Base-by-base conservation (phyloP, 1,140 invertebrate species). In the Stegodyphus dumicola region DNA sequence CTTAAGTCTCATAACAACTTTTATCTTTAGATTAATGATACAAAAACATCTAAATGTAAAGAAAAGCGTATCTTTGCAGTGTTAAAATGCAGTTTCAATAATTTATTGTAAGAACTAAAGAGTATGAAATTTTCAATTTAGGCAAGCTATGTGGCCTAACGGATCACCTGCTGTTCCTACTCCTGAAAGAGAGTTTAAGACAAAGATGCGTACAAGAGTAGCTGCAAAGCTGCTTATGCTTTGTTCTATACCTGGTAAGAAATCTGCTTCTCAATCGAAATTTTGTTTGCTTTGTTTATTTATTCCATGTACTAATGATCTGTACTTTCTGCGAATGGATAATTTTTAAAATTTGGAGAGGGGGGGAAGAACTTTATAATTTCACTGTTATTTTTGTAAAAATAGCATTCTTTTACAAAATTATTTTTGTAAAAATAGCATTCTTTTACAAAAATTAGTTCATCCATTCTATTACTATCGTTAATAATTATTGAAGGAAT, bases 211-310 rank as follows among this genome's bases (percentile, higher is more conserved):
- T 88, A 96, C 96, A 1, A 91, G 95, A 88, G 93, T 97, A 1
- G 95, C 95, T 13, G 96, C 96, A 77, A 97, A 97, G 92, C 93
- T 95, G 9, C 95, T 96, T 60, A 91, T 97, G 71, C 91, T 97
- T 6, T 94, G 95, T 0, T 94, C 93, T 88, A 91, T 95, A 69
- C 93, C 95, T 90, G 95, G 95, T 95, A 92, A 89, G 88, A 60
- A 65, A 65, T 13, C 7, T n/a, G 1, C 3, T 33, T 33, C 33
- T 1, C 33, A 33, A 3, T 33, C 3, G 33, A 33, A 33, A 33
- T 33, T 70, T 17, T 33, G 18, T 17, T 17, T 70, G 15, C 11
- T 73, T 10, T 73, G 51, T 51, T 51, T 73, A 7, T 51, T 7
- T 73, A 6, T n/a, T 52, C 10, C 13, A 73, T 51, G 1, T 5